phyloP scores from a whole-genome alignment of 2,888 invertebrate species.

The Blera fallax region DNA sequence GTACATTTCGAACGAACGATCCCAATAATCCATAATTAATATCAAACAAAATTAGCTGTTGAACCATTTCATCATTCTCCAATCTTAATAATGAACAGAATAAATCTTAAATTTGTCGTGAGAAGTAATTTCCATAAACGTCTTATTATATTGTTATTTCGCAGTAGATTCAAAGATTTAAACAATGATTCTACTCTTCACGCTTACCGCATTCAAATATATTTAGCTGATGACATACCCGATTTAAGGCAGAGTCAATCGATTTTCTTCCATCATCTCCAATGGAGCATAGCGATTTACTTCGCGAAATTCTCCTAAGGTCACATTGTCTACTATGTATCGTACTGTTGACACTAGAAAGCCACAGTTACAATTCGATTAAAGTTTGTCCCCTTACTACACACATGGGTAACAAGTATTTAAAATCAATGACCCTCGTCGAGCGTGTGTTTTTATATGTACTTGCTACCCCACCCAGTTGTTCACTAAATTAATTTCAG shows the following conservation, averaged over 20 bases:
- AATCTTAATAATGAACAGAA: neutral
- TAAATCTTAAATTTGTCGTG: neutral
- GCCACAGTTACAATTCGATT: slow-evolving; percentile 3
- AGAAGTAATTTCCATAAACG: neutral
- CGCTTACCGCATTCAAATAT: neutral
- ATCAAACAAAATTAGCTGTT: neutral
- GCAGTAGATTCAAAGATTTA: neutral
- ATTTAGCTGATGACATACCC: slow-evolving; percentile 50
- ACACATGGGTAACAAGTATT: slow-evolving; percentile 22
- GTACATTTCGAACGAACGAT: neutral
- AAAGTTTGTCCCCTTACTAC: slow-evolving; percentile 4
- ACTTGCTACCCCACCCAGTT: slow-evolving; percentile 41
- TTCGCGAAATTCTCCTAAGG: slow-evolving; percentile 42
- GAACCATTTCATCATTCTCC: neutral
- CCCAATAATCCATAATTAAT: neutral
- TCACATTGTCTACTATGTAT: slow-evolving; percentile 2
- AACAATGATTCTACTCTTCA: neutral
- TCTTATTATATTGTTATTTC: neutral
- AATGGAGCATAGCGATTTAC: slow-evolving; percentile 48
- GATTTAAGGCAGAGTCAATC: neutral
- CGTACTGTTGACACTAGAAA: neutral
- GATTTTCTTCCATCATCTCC: slow-evolving; percentile 14
- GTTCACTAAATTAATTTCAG: slow-evolving; percentile 11
- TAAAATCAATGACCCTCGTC: slow-evolving; percentile 65
- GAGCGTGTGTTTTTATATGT: neutral